Evolutionary conservation across 2,888 invertebrate genomes (phyloP).

Genomic region (Mythimna impura): DNA sequence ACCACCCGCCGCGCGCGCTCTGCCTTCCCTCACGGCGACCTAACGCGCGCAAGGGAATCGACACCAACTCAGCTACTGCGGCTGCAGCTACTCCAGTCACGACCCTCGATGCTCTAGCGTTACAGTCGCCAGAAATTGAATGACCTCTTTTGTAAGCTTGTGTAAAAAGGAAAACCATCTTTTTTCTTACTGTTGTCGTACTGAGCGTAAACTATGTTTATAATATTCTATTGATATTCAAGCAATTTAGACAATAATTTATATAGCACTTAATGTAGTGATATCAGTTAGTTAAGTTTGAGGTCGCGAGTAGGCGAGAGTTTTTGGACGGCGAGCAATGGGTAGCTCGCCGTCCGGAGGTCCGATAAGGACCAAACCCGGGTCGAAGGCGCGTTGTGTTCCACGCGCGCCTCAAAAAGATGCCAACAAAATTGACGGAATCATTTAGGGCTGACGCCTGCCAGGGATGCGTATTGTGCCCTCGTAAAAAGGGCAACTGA

Average conservation of each 20-base stretch:
- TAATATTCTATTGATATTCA: slow-evolving; percentile 45
- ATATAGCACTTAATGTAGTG: slow-evolving; percentile 27
- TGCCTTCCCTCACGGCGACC: slow-evolving; percentile 74
- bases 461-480: too few relatives aligned
- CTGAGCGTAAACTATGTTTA: slow-evolving; percentile 47
- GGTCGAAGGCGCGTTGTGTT: too few relatives aligned
- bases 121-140: slow-evolving; percentile 68
- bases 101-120: slow-evolving; percentile 56
- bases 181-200: slow-evolving; percentile 39
- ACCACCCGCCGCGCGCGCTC: slow-evolving; percentile 85
- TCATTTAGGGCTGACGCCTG: too few relatives aligned
- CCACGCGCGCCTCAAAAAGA: too few relatives aligned
- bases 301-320: neutral
- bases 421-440: too few relatives aligned
- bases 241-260: slow-evolving; percentile 65
- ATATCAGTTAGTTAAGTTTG: slow-evolving; percentile 40
- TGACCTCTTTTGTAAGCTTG: slow-evolving; percentile 44
- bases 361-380: too few relatives aligned
- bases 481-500: too few relatives aligned
- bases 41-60: slow-evolving; percentile 68
- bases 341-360: too few relatives aligned
- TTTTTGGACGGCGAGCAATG: too few relatives aligned
- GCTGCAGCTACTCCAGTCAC: slow-evolving; percentile 47
- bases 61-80: slow-evolving; percentile 52
- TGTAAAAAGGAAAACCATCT: slow-evolving; percentile 24